Conservation (phyloP, 2,888 invertebrate genomes). For the Pseudolycoriella hygida region DNA sequence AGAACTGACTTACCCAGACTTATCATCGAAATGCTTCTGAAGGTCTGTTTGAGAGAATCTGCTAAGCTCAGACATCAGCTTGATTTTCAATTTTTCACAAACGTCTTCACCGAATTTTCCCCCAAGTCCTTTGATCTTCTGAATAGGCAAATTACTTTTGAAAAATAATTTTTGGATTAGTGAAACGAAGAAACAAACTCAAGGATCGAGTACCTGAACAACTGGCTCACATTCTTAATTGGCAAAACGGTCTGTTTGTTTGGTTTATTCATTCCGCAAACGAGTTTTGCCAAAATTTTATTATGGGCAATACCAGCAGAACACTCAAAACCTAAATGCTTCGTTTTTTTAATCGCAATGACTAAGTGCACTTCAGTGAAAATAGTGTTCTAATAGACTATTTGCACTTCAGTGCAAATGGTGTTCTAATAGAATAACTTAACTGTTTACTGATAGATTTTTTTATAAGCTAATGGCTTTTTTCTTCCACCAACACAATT, state of each 20-base stretch:
- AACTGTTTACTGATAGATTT: too few relatives aligned
- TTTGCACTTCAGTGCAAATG: too few relatives aligned
- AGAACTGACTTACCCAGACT: constrained; percentile 53
- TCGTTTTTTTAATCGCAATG: too few relatives aligned
- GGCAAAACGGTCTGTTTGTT: constrained; percentile 86
- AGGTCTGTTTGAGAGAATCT: constrained; percentile 53
- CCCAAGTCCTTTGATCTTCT: constrained; percentile 78
- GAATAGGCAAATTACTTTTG: constrained; percentile 45
- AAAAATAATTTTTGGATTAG: too few relatives aligned
- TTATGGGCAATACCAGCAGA: constrained; percentile 96
- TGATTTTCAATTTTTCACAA: constrained; percentile 51
- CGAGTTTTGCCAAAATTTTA: constrained; percentile 87
- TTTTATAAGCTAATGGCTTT: too few relatives aligned
- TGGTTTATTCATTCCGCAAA: constrained; percentile 82
- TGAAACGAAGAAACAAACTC: too few relatives aligned
- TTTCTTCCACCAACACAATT: too few relatives aligned
- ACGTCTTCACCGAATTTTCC: constrained; percentile 84
- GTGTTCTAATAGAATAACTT: too few relatives aligned
- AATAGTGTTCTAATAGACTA: too few relatives aligned
- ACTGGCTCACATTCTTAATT: constrained; percentile 15
- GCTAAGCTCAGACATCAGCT: constrained; percentile 63
- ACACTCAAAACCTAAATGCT: constrained; percentile 60
- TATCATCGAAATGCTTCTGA: constrained; percentile 58
- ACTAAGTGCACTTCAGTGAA: too few relatives aligned
- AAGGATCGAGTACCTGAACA: constrained; percentile 10